Conservation (phyloP, 2,797 vertebrate genomes). For the Oryzias sinensis region DNA sequence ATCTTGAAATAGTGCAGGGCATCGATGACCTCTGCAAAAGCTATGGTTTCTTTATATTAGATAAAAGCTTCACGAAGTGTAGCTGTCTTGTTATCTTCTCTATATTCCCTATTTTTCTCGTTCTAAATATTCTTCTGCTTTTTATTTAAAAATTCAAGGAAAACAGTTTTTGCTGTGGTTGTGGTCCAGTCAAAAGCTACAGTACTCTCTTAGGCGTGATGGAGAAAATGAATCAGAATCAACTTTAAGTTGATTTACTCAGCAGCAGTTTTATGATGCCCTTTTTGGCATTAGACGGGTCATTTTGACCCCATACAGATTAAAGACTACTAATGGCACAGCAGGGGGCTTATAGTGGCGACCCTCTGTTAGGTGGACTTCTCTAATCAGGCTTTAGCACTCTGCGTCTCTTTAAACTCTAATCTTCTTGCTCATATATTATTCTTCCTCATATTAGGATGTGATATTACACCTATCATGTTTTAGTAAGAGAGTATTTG, state of each 20-base stretch:
- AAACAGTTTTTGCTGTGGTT: background rate
- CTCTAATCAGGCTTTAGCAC: constrained; percentile 34
- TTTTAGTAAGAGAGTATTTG: background rate
- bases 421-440: constrained; percentile 24
- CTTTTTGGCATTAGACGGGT: constrained; percentile 2
- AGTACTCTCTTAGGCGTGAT: background rate
- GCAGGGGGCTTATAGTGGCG: constrained; percentile 23
- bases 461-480: background rate
- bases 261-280: background rate
- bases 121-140: background rate
- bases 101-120: too few species aligned
- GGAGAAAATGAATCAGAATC: constrained; percentile 5
- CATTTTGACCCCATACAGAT: constrained; percentile 26
- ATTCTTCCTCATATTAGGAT: background rate
- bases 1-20: too few species aligned
- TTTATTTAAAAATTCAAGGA: background rate
- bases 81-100: too few species aligned
- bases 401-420: constrained; percentile 23
- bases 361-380: constrained; percentile 24
- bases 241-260: constrained; percentile 2
- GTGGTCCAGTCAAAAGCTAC: too few species aligned
- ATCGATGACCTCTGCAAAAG: too few species aligned
- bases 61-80: too few species aligned
- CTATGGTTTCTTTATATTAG: too few species aligned
- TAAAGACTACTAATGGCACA: constrained; percentile 23